phyloP scores from a whole-genome alignment of 2,888 invertebrate species.

The Lymantria monacha region DNA sequence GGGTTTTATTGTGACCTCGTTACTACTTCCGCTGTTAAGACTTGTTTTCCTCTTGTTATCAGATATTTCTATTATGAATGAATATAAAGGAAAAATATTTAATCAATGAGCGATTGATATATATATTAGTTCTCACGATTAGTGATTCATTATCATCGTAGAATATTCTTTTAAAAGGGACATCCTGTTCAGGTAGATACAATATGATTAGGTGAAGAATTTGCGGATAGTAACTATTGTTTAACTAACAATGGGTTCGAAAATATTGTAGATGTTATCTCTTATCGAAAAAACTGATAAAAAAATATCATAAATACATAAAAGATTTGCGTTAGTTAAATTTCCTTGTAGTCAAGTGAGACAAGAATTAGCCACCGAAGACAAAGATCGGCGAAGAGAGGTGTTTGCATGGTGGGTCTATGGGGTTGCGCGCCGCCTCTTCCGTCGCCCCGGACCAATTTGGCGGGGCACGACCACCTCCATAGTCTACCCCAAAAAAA shows the following conservation, averaged over 20 bases:
- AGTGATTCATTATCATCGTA: constrained; percentile 18
- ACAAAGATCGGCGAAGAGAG: no score
- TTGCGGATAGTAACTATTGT: neutral
- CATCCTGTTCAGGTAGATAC: neutral
- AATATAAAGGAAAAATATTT: constrained; percentile 25
- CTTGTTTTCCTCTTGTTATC: constrained; percentile 18
- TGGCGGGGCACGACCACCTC: no score
- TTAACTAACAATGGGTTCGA: neutral
- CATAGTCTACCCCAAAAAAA: no score
- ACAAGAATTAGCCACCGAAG: no score
- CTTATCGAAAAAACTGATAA: neutral
- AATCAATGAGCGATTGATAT: constrained; percentile 17
- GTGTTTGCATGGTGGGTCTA: no score
- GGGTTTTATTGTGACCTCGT: no score
- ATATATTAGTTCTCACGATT: constrained; percentile 6
- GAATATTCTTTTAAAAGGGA: neutral
- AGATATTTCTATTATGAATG: constrained; percentile 29
- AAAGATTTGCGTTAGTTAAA: neutral
- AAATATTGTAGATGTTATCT: neutral
- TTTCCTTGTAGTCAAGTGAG: neutral
- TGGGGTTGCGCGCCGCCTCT: no score
- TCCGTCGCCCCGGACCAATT: no score
- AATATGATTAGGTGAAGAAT: neutral
- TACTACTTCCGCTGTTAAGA: no score
- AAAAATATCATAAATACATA: neutral